phyloP scores from a whole-genome alignment of 2,797 vertebrate species.

The Diglossa cyanea region DNA sequence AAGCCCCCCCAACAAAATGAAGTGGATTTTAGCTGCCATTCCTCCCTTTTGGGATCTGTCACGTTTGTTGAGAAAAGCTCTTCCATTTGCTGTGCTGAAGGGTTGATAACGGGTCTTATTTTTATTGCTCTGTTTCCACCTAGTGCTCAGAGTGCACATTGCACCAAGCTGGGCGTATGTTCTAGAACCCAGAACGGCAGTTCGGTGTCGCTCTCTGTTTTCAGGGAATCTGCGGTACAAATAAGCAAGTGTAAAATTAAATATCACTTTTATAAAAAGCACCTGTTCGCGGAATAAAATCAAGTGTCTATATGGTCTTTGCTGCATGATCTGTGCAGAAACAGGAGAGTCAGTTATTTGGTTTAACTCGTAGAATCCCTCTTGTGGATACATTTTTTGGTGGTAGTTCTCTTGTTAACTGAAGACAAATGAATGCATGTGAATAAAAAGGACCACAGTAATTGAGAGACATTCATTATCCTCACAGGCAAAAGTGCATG shows the following conservation, averaged over 20 bases:
- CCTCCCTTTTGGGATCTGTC: not conserved
- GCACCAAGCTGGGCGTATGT: not conserved
- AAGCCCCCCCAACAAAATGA: not conserved
- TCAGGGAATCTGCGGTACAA: not conserved
- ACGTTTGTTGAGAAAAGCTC: not conserved
- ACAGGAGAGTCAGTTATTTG: not conserved
- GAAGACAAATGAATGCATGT: not conserved
- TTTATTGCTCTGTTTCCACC: slow-evolving; percentile 56
- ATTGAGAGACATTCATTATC: not conserved
- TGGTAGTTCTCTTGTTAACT: not conserved
- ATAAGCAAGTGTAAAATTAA: not conserved
- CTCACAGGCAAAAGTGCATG: not conserved
- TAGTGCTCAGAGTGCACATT: slow-evolving; percentile 14
- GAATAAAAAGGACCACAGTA: not conserved
- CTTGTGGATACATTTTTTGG: not conserved
- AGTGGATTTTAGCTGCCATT: not conserved
- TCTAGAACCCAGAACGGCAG: not conserved
- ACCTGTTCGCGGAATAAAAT: not conserved
- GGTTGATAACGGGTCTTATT: not conserved
- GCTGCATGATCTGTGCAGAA: not conserved
- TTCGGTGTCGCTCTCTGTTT: rapidly evolving
- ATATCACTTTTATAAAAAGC: not conserved
- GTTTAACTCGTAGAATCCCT: not conserved
- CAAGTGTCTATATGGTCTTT: not conserved
- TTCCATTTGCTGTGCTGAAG: not conserved